Evolutionary conservation across 2,797 vertebrate genomes (phyloP), one percentile per base, ranked within the genome.

Genomic region (Mormyrops boulengeri): DNA sequence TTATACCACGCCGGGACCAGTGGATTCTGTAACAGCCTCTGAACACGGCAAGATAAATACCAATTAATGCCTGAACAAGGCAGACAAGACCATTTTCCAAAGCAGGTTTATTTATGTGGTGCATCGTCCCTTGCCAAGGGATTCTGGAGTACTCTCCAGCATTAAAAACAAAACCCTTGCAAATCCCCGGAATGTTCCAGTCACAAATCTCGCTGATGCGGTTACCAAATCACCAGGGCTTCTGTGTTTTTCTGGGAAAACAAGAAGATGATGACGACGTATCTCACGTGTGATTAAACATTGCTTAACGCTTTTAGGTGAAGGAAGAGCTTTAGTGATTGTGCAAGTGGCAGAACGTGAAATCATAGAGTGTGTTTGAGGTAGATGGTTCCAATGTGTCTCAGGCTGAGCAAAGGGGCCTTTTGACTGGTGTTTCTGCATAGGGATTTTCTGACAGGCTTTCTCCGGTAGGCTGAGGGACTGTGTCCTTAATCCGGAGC

Each of bases 151-250:
- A 89, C 86, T 88, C 91, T 92, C 90, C 91, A 92, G 90, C 90
- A 89, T 91, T 91, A 90, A 86, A 85, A 92, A 90, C 91, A 91
- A 93, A 92, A 90, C 92, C 91, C 89, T 90, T 11, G 82, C 91
- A 93, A 93, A 93, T 93, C 90, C 88, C 90, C 88, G 34, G 57
- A 91, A 90, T 90, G 92, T 92, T 92, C 91, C 90, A 93, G 91
- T 92, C 92, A 93, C 91, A 93, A 92, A 93, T 93, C 91, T 92
- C 85, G 90, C 91, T 84, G 73, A 88, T 89, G 89, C 91, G 91
- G 92, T 92, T 92, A 93, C 92, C 90, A 92, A 92, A 92, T 91
- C 90, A 82, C 91, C 12, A 38, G 84, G 89, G 85, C 88, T 92
- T 88, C 30, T 69, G 60, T 88, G 90, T 92, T 89, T 89, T 55